Evolutionary conservation across 2,888 invertebrate species (phyloP), one percentile per base, ranked within the genome.

Genomic region (Argyra leucocephala): DNA sequence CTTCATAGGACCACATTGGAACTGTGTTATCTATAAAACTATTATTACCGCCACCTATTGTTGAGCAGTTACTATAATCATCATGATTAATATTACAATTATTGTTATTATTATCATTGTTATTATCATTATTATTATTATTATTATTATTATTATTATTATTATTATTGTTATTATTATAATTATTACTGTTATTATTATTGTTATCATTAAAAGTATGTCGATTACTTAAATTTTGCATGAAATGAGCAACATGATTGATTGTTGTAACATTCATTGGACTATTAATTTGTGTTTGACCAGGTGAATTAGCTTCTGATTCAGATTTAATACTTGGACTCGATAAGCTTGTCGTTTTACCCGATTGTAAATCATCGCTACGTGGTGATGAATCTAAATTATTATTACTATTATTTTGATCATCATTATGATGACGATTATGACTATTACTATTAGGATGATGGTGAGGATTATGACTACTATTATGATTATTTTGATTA

Each of bases 311-410:
- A 2, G 85, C 82, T n/a, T 85, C 85, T 4, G 85, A 85, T 80
- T 94, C 94, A 58, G 93, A 93, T 80, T 94, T 94, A 71, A 94
- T 90, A 68, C 92, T 93, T 0, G 93, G 93, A 71, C 93, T 93
- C 26, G 93, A 93, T 7, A 89, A 79, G 72, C 87, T 88, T 1
- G 87, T 84, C 4, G 92, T 85, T 73, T 90, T 88, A 1, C 88
- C 88, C 36, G 84, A 84, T 71, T 87, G 86, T 72, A 84, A 80
- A 73, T 89, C 89, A 72, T 89, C 89, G 72, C 88, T 88, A 61
- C 86, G 82, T 0, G 87, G 86, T 75, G 86, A 86, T 1, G 83
- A 83, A 71, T 86, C 86, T 26, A 86, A 81, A 63, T 74, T 71
- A 62, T 70, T 68, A 62, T 70, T 73, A 0, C 81, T 81, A 0